Base-by-base conservation (phyloP, 2,113 vertebrate genomes). In the Sinocyclocheilus grahami region DNA sequence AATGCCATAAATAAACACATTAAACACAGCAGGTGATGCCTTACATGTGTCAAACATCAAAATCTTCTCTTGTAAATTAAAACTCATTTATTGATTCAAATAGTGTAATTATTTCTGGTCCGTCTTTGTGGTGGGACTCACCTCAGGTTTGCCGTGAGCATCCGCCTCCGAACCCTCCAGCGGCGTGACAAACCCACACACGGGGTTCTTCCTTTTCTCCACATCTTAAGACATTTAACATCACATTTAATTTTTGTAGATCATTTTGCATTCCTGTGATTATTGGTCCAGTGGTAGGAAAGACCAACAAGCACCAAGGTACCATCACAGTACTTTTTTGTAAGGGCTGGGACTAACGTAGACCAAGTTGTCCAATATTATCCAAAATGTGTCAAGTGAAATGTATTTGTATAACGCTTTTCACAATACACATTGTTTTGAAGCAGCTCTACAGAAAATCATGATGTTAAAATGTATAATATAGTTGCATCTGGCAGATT, bases 101-200 rank as follows among this genome's bases (percentile, higher is more conserved):
- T 0, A 3, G 48, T 51, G 3, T 51, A 3, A 51, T 51, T 51
- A 51, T 3, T 51, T 51, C 48, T 3, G 48, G 48, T 69, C 65
- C 13, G 65, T 33, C 6, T 3, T 33, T 33, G 27, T 18, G 65
- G 16, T 33, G 5, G 14, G 65, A 27, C 91, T 93, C 93, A 98
- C 98, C 94, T 98, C 96, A 2, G 98, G 98, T 89, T 98, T 99
- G 87, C 96, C 94, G 87, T 99, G 97, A 3, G 96, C 95, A 0
- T 99, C 97, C 0, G 97, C 96, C 88, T 99, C 98, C 0, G 94
- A 95, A 1, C 97, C 98, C 84, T 99, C 97, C 92, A 99, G 93
- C 0, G 98, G 98, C 0, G 97, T 99, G 90, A 98, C 94, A 72
- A 99, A 99, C 46, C 97, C 94, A 5, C 98, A 99, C 22, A 98